A percentile compares a stretch with the other conserved stretches of the same genome.
phyloP scores from a whole-genome alignment of 2,888 invertebrate species.

The Dascillus cervinus region DNA sequence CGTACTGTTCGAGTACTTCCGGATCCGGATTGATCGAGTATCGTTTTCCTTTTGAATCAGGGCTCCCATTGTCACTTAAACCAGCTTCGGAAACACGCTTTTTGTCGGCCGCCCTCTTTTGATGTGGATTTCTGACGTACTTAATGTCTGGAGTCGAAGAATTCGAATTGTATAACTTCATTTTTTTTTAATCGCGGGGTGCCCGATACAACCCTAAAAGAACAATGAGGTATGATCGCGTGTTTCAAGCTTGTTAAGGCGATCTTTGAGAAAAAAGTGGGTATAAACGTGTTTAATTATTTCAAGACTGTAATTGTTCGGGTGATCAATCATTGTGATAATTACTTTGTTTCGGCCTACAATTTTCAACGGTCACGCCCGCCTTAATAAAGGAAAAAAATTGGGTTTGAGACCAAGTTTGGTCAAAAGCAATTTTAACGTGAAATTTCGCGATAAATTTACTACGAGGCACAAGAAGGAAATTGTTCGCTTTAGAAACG shows the following conservation, averaged over 20 bases:
- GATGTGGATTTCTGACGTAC: conserved; percentile 27
- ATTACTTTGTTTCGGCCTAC: conserved; percentile 22
- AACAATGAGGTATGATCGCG: no score
- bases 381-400: background rate
- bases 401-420: background rate
- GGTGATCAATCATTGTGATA: conserved; percentile 28
- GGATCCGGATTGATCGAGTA: conserved; percentile 35
- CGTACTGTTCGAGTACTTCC: conserved; percentile 56
- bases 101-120: conserved; percentile 18
- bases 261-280: conserved; percentile 20
- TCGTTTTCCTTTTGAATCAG: conserved; percentile 4
- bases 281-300: conserved; percentile 27
- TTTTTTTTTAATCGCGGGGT: conserved; percentile 5
- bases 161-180: conserved; percentile 9
- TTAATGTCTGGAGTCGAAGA: conserved; percentile 6
- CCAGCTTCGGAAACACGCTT: conserved; percentile 20
- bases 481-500: no score
- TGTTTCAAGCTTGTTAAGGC: conserved; percentile 26
- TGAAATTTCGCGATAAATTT: no score
- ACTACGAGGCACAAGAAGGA: no score
- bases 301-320: conserved; percentile 26
- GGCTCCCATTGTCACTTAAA: conserved; percentile 3
- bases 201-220: no score
- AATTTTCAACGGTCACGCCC: conserved; percentile 11
- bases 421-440: conserved; percentile 2